These are phyloP conservation scores for Schizothorax lantsangensis DNA, from an alignment of 2,797 vertebrate species.

Conservation along the genomic window DNA sequence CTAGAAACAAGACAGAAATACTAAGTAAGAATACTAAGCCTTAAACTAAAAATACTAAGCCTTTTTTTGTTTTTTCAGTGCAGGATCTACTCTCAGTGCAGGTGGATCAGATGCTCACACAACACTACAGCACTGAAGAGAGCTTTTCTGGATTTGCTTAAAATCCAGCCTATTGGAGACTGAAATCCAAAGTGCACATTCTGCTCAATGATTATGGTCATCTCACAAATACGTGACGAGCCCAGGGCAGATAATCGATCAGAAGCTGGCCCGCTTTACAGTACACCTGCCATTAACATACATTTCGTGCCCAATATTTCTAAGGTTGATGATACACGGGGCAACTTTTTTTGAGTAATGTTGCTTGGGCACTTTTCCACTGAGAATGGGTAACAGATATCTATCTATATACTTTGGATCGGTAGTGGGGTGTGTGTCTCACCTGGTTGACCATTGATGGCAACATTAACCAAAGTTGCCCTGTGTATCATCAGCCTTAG, in stretches of 20 bases:
- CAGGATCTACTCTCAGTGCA: neutral
- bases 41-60: too few relatives aligned
- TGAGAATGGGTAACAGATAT: too few relatives aligned
- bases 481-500: neutral
- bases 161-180: neutral
- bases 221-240: neutral
- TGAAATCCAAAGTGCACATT: neutral
- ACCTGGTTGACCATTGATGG: too few relatives aligned
- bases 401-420: too few relatives aligned
- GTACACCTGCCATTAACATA: neutral
- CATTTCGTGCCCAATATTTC: neutral
- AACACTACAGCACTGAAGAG: neutral
- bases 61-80: too few relatives aligned
- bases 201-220: neutral
- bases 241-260: neutral
- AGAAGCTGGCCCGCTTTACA: neutral
- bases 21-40: too few relatives aligned
- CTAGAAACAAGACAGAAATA: too few relatives aligned
- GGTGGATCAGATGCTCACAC: neutral
- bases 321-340: too few relatives aligned
- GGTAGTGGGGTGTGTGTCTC: too few relatives aligned
- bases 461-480: too few relatives aligned
- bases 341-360: too few relatives aligned
- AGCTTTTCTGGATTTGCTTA: neutral
- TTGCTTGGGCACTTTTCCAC: too few relatives aligned